Base-by-base conservation (phyloP, 2,113 vertebrate genomes). In the Chamaetylas fuelleborni region DNA sequence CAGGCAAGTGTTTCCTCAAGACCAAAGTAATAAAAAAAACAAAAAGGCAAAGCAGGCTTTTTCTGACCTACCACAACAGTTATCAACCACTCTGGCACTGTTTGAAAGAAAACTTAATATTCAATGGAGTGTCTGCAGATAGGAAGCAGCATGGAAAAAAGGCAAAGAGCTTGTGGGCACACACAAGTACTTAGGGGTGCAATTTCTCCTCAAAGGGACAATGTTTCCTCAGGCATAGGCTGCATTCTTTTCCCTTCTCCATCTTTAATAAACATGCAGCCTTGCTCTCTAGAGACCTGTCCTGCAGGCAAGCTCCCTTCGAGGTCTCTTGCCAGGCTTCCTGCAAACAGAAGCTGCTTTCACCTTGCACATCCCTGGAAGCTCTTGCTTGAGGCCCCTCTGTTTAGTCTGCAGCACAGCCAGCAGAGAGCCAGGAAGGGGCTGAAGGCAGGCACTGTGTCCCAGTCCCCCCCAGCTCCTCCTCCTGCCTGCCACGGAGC, bases 391-490 rank as follows among this genome's bases (percentile, higher is more conserved):
- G 9, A 61, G 66, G 43, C 26, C 43, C 34, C 53, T 73, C 64
- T 81, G 60, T 80, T 86, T 16, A 47, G 42, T 18, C 33, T 50
- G 28, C 48, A 80, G 50, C 6, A 1, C 16, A 64, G 82, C 5
- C 69, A 34, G 29, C 13, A 5, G 54, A 20, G 36, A 45, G 66
- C 62, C 62, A 85, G 70, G 40, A 23, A 38, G 58, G 78, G 38
- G 24, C 79, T 96, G 95, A 97, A 93, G 74, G 85, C 53, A 72
- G 81, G 4, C 84, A 14, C 61, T 96, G 94, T 93, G 70, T 54
- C 82, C 57, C 50, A 36, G 17, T 3, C 34, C 64, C 62, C 65
- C 70, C 78, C 60, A 60, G 20, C 38, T 20, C 77, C 29, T 65
- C 54, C 24, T 23, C 36, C 53, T 18, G 74, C 48, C 88, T 65